Evolutionary conservation across 2,888 invertebrate genomes (phyloP), one percentile per base, ranked within the genome.

Genomic region (Spisula subtruncata): DNA sequence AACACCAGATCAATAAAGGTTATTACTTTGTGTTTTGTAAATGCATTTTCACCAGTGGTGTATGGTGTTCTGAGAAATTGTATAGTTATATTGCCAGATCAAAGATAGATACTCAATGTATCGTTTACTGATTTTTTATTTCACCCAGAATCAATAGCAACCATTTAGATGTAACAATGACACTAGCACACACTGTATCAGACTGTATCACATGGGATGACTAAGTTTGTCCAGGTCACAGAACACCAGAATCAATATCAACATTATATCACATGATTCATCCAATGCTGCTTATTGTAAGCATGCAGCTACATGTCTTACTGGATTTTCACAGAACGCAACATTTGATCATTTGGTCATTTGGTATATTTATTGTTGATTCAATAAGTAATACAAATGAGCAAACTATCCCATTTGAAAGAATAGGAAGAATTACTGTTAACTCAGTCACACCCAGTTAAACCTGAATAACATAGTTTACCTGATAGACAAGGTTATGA

Each of bases 241-340:
- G 60, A 66, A 66, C n/a, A 66, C 60, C 8, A 25, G n/a, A 66
- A 66, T 66, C 60, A 66, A 66, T 66, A 66, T 10, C 60, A 66
- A 66, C n/a, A n/a, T 66, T 25, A 66, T 41, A 41, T 66, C 25
- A 66, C 60, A 66, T 66, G 60, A 66, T 66, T 66, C 60, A 66
- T 66, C 60, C 60, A 4, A 0, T 25, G 60, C 10, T 10, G 20
- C 25, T 66, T 25, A 66, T n/a, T 66, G 25, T 66, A 66, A 10
- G 25, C 60, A 66, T 66, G 60, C 25, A 66, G 60, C 25, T 66
- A 66, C 25, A 66, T 66, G 60, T 66, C 60, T 41, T 66, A 66
- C 25, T 25, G 25, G 1, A 12, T 25, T 10, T n/a, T 25, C 60
- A 25, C 60, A 66, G 25, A 66, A 25, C 60, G 25, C 60, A 25